phyloP scores from a whole-genome alignment of 1,140 invertebrate species.

The Piezodorus guildinii region DNA sequence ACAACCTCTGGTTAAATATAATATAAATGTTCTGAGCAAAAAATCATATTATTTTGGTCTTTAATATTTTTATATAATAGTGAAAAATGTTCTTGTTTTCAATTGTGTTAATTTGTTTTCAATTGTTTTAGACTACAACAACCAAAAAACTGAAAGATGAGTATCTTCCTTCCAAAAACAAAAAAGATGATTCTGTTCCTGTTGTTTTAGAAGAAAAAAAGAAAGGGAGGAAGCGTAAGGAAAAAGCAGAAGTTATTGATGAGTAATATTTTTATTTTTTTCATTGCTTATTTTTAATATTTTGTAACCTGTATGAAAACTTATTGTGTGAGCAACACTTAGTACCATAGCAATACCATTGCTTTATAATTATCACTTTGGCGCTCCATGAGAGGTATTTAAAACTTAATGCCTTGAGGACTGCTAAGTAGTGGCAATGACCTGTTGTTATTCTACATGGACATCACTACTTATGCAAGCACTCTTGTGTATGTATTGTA shows the following conservation, averaged over 20 bases:
- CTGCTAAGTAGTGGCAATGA: too few relatives aligned
- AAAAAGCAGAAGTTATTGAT: conserved; percentile 14
- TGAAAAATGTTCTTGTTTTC: neutral
- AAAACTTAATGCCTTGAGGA: too few relatives aligned
- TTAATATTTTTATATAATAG: neutral
- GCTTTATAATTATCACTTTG: too few relatives aligned
- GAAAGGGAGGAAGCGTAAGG: conserved; percentile 22
- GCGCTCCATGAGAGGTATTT: too few relatives aligned
- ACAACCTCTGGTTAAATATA: too few relatives aligned
- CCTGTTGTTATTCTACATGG: too few relatives aligned
- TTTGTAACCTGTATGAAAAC: too few relatives aligned
- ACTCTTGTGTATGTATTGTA: too few relatives aligned
- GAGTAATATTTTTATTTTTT: conserved; percentile 14
- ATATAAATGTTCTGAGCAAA: too few relatives aligned
- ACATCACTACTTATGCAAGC: too few relatives aligned
- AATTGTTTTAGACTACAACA: neutral
- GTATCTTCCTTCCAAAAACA: neutral
- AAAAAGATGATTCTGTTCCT: conserved; percentile 16
- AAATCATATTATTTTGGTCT: neutral
- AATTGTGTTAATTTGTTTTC: neutral
- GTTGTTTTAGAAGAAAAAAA: conserved; percentile 19
- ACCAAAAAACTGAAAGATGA: neutral
- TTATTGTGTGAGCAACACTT: too few relatives aligned
- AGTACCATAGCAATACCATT: too few relatives aligned
- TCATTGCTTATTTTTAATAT: neutral